phyloP scores from a whole-genome alignment of 2,797 vertebrate species.

The Neosalanx taihuensis region DNA sequence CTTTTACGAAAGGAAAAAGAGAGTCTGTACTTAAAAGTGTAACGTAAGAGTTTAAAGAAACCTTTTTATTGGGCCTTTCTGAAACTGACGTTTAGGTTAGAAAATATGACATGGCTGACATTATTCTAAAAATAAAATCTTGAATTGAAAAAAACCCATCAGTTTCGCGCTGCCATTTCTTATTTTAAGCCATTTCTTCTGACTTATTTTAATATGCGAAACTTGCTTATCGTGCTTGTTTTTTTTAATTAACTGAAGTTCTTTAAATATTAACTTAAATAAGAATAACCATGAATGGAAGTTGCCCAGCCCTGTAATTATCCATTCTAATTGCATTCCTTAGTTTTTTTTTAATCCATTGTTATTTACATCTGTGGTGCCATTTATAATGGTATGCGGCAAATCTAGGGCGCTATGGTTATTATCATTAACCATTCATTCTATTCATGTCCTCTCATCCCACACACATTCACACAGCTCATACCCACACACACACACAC shows the following conservation, averaged over 20 bases:
- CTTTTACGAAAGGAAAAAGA: slow-evolving; percentile 47
- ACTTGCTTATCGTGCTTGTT: background rate
- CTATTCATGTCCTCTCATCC: slow-evolving; percentile 59
- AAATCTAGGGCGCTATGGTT: slow-evolving; percentile 61
- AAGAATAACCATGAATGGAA: background rate
- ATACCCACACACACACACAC: slow-evolving; percentile 11
- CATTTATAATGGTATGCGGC: slow-evolving; percentile 45
- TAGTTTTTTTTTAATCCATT: slow-evolving; percentile 32
- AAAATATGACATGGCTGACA: no score
- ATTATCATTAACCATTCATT: slow-evolving; percentile 69
- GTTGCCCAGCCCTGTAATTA: background rate
- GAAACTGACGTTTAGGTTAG: slow-evolving; percentile 5
- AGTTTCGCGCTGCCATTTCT: background rate
- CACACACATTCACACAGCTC: slow-evolving; percentile 62
- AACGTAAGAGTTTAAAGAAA: slow-evolving; percentile 43
- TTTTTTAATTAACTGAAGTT: background rate
- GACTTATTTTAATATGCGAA: background rate
- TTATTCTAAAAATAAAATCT: no score
- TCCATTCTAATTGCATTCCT: background rate
- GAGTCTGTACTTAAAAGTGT: slow-evolving; percentile 33
- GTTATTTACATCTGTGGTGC: slow-evolving; percentile 61
- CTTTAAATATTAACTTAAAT: background rate
- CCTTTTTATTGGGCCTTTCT: slow-evolving; percentile 29
- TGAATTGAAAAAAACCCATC: no score
- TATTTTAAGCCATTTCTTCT: background rate